Evolutionary conservation across 2,888 invertebrate genomes (phyloP), one percentile per base, ranked within the genome.

Genomic region (Cylindroiulus punctatus): DNA sequence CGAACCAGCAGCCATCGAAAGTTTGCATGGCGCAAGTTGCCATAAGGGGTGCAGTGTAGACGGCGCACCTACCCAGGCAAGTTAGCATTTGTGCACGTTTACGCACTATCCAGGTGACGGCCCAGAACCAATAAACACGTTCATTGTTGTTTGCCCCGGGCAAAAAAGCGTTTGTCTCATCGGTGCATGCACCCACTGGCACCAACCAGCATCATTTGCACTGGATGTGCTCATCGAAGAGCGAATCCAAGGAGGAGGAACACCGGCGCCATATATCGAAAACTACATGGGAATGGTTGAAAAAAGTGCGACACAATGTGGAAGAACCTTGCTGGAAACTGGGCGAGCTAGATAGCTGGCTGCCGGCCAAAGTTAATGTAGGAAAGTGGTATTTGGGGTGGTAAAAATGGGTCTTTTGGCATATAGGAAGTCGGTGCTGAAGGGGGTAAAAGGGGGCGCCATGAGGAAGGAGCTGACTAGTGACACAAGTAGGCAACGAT

Each of bases 321-420:
- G 76, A 76, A 22, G 10, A 76, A 76, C 76, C 76, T 76, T 30
- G 76, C 14, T 76, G 76, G 30, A 76, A 65, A 65, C 57, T 65
- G 30, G 30, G 76, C 26, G 76, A 76, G 76, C 12, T 7, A 30
- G 30, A 76, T 76, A 76, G 14, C 76, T 76, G 76, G 76, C 76
- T 76, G 30, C 2, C 22, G 76, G 76, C 76, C 76, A 76, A 76
- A 76, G 76, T 76, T 76, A 76, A 76, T 76, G 76, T 26, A 76
- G 76, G 76, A 76, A 76, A 76, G 30, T 30, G 76, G 76, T 76
- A 76, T 76, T 76, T 76, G 76, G 76, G 76, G 76, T 76, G 76
- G 76, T 30, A 30, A 76, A 14, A 14, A 2, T 5, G 17, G 57
- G 57, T 26, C 14, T 44, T 5, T n/a, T 19, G 52, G 0, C n/a